These are phyloP conservation scores for Acleris cristana DNA, from an alignment of 2,888 invertebrate species.

Conservation along the genomic window DNA sequence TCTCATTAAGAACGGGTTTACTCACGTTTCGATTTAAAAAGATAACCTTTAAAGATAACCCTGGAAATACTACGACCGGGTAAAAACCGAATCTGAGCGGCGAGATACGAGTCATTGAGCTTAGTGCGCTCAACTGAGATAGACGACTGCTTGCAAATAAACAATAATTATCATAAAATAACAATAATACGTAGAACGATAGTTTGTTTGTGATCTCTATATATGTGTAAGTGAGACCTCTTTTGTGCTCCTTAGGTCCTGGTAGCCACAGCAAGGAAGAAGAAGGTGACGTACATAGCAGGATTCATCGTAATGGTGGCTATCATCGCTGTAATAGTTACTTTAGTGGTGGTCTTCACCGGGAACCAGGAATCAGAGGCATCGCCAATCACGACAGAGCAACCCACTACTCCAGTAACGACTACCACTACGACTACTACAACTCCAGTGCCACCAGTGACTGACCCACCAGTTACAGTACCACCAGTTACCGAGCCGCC, in stretches of 20 bases:
- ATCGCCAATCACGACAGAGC: slow-evolving; percentile 58
- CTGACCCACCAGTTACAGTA: not conserved
- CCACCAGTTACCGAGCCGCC: slow-evolving; percentile 37
- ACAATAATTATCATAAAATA: not conserved
- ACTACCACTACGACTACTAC: slow-evolving; percentile 34
- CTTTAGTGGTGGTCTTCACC: slow-evolving; percentile 83
- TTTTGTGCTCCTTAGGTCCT: slow-evolving; percentile 79
- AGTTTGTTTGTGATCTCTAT: not conserved
- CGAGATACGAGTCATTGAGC: slow-evolving; percentile 23
- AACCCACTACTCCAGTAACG: slow-evolving; percentile 45
- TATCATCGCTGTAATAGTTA: slow-evolving; percentile 84
- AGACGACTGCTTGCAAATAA: slow-evolving; percentile 6
- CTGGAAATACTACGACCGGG: slow-evolving; percentile 30
- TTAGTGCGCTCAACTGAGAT: slow-evolving; percentile 2
- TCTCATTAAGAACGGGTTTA: slow-evolving; percentile 18
- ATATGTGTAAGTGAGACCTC: not conserved
- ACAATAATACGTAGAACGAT: not conserved
- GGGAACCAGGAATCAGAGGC: slow-evolving; percentile 61
- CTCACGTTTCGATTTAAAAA: slow-evolving; percentile 12
- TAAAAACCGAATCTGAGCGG: slow-evolving; percentile 19
- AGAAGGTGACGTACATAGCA: slow-evolving; percentile 81
- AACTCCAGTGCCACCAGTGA: slow-evolving; percentile 26
- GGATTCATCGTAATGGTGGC: slow-evolving; percentile 82
- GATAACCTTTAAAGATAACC: slow-evolving; percentile 42
- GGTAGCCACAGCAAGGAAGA: slow-evolving; percentile 82